Base-by-base conservation (phyloP, 2,888 invertebrate species). In the Pristionchus fissidentatus region DNA sequence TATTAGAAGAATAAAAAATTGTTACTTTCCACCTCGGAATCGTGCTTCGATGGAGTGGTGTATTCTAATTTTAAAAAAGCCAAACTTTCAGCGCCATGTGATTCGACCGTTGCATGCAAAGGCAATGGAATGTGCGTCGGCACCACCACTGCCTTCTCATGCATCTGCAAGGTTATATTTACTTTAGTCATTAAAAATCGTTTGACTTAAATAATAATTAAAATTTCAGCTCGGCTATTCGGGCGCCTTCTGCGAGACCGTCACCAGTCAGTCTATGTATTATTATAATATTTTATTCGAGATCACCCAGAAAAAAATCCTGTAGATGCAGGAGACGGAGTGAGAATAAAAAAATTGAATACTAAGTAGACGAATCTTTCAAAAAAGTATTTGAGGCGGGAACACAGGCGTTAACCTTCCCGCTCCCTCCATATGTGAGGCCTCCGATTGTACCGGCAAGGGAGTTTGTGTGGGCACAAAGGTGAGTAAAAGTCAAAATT, bases 181-280 rank as follows among this genome's bases (percentile, higher is more conserved):
- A n/a, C n/a, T n/a, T n/a, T n/a, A n/a, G n/a, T n/a, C n/a, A n/a
- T n/a, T n/a, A n/a, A n/a, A n/a, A n/a, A n/a, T n/a, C n/a, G n/a
- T n/a, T n/a, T n/a, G n/a, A n/a, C n/a, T n/a, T n/a, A n/a, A n/a
- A n/a, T n/a, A n/a, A n/a, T n/a, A n/a, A n/a, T n/a, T n/a, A n/a
- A n/a, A n/a, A n/a, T n/a, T n/a, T n/a, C n/a, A n/a, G 41, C 22
- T 97, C 10, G 97, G 97, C 0, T 98, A 97, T 97, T 96, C 96
- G 0, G 97, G 97, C 0, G 94, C 95, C 0, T 96, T 96, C 93
- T 98, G 98, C 92, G 95, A 95, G 0, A 70, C 75, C 1, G 46
- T 57, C 22, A 78, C 55, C 1, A 78, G 78, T 78, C 13, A 78
- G 78, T 78, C 7, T n/a, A n/a, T n/a, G n/a, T n/a, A n/a, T n/a